Evolutionary conservation across 2,113 vertebrate species (phyloP), one percentile per base, ranked within the genome.

Genomic region (Abramis brama): DNA sequence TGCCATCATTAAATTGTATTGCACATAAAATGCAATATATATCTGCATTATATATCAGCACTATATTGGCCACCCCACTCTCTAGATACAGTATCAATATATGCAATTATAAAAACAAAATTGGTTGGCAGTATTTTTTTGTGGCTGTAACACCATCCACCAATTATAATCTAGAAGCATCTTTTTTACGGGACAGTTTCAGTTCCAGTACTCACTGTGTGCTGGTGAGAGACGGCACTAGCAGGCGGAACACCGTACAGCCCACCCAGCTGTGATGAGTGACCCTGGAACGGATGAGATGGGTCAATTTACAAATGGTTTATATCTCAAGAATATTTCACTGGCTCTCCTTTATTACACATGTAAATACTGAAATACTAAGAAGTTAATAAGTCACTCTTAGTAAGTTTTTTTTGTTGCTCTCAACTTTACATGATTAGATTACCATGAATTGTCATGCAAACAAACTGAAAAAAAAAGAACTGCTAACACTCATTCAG

Each of bases 251-350:
- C 92, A 86, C 96, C 96, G 0, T 97, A 98, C 85, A 98, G 93
- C 90, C 96, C 94, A 13, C 96, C 95, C 90, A 97, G 94, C 91
- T 97, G 97, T 83, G 96, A 95, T 0, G 96, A 96, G 93, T 96
- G 97, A 91, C 96, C 94, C 97, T 98, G 57, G 89, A 85, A 91
- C 89, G 71, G 7, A 88, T 33, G 36, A 75, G 91, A 88, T 91
- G 82, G 0, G 71, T 66, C n/a, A 64, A 68, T 68, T 57, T 55
- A 19, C 27, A 55, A 50, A 8, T 17, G 2, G 30, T 8, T 75
- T 33, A 33, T 9, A 23, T 77, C 47, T 1, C 74, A 77, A 59
- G 21, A 79, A 79, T 19, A 52, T 70, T 50, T 30, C 21, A 68
- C 25, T 6, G 9, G 17, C 50, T 78, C 25, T 50, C 2, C 5